A percentile compares a stretch with the other conserved stretches of the same genome.
phyloP scores from a whole-genome alignment of 2,113 vertebrate species.

The Cavia porcellus region DNA sequence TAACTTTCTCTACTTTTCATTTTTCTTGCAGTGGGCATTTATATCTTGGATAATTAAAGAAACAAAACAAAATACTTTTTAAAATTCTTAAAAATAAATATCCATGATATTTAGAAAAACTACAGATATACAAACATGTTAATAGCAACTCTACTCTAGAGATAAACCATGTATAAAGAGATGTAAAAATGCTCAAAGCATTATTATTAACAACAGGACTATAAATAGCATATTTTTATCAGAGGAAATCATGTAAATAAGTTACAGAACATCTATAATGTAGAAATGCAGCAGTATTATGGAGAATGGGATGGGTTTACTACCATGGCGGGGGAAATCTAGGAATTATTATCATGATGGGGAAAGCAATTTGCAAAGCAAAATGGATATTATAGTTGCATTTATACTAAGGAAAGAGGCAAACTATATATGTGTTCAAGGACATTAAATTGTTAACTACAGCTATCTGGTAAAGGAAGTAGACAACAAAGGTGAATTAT shows the following conservation, averaged over 20 bases:
- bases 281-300: background rate
- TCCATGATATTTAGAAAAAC: slow-evolving; percentile 43
- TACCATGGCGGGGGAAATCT: background rate
- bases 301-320: background rate
- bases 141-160: slow-evolving; percentile 50
- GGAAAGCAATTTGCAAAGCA: slow-evolving; percentile 28
- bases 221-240: background rate
- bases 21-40: background rate
- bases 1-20: background rate
- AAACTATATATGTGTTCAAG: background rate
- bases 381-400: background rate
- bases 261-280: background rate
- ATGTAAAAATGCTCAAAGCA: background rate
- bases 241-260: background rate
- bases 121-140: slow-evolving; percentile 9
- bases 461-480: background rate
- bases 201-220: slow-evolving; percentile 41
- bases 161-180: slow-evolving; percentile 1
- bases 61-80: background rate
- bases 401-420: slow-evolving; percentile 9
- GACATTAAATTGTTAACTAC: background rate
- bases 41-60: slow-evolving; percentile 42
- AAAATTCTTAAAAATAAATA: slow-evolving; percentile 58
- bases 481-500: background rate
- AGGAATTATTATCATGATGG: background rate